Conservation (phyloP, 2,113 vertebrate species). For the Ochotona princeps region DNA sequence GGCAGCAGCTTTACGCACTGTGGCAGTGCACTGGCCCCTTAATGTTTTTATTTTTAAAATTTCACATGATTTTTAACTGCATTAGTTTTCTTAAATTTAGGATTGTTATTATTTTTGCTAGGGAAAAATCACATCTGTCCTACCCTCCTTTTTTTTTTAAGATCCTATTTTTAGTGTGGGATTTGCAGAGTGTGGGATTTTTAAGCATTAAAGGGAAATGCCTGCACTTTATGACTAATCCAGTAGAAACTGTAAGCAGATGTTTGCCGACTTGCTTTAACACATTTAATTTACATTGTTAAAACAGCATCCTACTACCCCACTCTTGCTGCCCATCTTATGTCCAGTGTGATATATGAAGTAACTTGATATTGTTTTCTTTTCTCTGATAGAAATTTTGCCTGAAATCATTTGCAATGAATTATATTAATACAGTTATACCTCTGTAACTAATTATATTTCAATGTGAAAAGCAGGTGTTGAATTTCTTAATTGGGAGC, state of each 20-base stretch:
- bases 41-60: conserved; percentile 43
- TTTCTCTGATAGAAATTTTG: conserved; percentile 45
- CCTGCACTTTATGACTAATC: background rate
- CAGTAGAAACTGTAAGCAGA: background rate
- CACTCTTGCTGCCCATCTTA: background rate
- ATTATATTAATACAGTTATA: conserved; percentile 37
- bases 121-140: background rate
- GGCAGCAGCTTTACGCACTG: too few relatives aligned
- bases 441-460: conserved; percentile 39
- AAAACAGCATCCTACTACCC: background rate
- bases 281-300: background rate
- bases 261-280: background rate
- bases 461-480: conserved; percentile 56
- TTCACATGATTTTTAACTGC: background rate
- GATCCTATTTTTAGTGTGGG: background rate
- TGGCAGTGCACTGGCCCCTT: background rate
- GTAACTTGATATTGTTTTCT: conserved; percentile 33
- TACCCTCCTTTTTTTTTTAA: background rate
- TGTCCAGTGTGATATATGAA: background rate
- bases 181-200: conserved; percentile 10
- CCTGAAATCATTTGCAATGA: conserved; percentile 52
- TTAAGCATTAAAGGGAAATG: conserved; percentile 2
- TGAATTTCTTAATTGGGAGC: conserved; percentile 51
- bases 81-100: background rate
- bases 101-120: background rate